Evolutionary conservation across 2,888 invertebrate species (phyloP).

Genomic region (Coenonympha glycerion): DNA sequence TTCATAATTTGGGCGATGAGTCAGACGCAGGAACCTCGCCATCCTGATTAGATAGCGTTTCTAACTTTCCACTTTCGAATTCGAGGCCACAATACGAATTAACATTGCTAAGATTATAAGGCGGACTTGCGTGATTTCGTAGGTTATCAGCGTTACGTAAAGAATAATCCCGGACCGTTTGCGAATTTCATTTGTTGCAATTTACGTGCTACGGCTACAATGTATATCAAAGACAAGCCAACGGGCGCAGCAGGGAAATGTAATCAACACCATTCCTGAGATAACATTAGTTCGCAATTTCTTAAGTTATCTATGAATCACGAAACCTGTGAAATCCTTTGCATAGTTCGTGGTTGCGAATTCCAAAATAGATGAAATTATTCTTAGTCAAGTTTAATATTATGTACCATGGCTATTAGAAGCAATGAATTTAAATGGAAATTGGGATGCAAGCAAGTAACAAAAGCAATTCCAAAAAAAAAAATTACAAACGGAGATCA

Average conservation of each 20-base stretch:
- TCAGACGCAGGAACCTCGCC: constrained; percentile 23
- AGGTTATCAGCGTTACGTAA: constrained; percentile 13
- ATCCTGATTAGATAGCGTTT: constrained; percentile 24
- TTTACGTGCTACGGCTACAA: constrained; percentile 6
- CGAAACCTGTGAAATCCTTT: neutral
- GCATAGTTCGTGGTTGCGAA: no score
- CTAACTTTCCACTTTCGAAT: constrained; percentile 23
- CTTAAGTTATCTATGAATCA: neutral
- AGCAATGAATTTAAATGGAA: no score
- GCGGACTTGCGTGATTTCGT: constrained; percentile 6
- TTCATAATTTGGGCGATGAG: constrained; percentile 29
- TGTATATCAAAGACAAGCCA: constrained; percentile 5
- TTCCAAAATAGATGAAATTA: no score
- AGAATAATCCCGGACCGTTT: constrained; percentile 10
- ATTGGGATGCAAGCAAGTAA: no score
- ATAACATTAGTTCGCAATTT: neutral
- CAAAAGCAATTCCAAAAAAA: no score
- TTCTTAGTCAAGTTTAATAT: no score
- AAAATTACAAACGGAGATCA: no score
- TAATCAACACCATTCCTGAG: constrained; percentile 2
- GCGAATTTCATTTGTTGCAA: constrained; percentile 8
- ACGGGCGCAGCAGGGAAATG: neutral
- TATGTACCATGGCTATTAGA: no score
- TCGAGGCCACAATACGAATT: constrained; percentile 12
- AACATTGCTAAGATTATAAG: constrained; percentile 15